Evolutionary conservation across 2,113 vertebrate species (phyloP), one percentile per base, ranked within the genome.

Genomic region (Scytalopus superciliaris): DNA sequence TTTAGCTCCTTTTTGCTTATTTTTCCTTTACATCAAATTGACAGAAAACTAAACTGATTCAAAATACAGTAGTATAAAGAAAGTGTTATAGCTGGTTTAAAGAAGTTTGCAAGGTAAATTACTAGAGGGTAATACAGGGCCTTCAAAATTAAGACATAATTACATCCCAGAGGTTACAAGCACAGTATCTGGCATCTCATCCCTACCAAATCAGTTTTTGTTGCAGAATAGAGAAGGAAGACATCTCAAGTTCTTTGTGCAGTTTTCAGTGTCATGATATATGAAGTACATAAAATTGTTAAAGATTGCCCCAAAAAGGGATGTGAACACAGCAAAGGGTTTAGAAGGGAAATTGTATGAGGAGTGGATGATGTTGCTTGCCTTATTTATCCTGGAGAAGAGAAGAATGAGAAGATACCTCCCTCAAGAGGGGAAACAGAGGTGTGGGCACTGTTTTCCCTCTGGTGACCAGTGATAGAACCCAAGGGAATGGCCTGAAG

Each of bases 401-500:
- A 60, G 57, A 17, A 60, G 24, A 60, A 15, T 60, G 24, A 37
- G 23, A 17, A 24, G 16, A 60, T 10, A 40, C 16, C 8, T 31
- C 17, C 45, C 35, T n/a, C 1, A 1, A 10, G 35, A 31, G 21
- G 21, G 9, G 17, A 40, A 47, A 28, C 42, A 17, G 16, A 23
- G 19, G 2, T 13, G 14, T 3, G 22, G 50, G 15, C 21, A 27
- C 21, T 17, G 10, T 35, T 2, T 55, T n/a, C 30, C 28, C 31
- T 37, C 8, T 10, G 11, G 14, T 35, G 5, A 42, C 27, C 49
- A 22, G 31, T 31, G 31, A 28, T 18, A 64, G 18, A 12, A 44
- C 9, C 3, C 0, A 0, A 80, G 14, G 11, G 9, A 73, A 35
- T 35, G 25, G 17, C 14, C 18, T 42, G 59, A 30, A 31, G 1